Base-by-base conservation (phyloP, 2,797 vertebrate genomes). In the Tapera naevia region DNA sequence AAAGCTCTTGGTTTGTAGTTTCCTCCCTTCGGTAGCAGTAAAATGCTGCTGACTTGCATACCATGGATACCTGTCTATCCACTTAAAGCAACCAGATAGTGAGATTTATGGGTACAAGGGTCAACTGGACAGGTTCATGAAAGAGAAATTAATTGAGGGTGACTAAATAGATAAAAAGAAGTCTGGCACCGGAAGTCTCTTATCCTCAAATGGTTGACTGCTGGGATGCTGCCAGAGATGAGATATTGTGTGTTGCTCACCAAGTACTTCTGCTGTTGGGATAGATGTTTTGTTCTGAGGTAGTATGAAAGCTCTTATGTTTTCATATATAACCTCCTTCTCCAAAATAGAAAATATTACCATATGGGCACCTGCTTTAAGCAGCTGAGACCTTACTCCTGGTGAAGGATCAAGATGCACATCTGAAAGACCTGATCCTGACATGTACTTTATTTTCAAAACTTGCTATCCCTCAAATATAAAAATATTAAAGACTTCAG, bases 81-180 rank as follows among this genome's bases (percentile, higher is more conserved):
- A 67, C 94, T 97, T 93, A 94, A 86, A 62, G 80, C 91, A 95
- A 88, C 82, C 91, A 93, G 89, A 93, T 75, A 92, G 94, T 30
- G 73, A 85, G 56, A 92, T 96, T 96, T 93, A 82, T 93, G 83
- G 93, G 92, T 95, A 70, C 94, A 96, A 95, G 88, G 96, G 96
- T 96, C 96, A 96, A 94, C 92, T 91, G 96, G 94, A 94, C 94
- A 93, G 93, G 80, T 85, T 95, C 88, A 85, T 95, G 94, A 96
- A 94, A 95, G 94, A 94, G 91, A 93, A 95, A 96, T 96, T 96
- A 96, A 96, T 95, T 93, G 95, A 96, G 88, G 95, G 95, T 96
- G 94, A 96, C 96, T 96, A 96, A 96, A 95, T 41, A 96, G 95
- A 94, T 96, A 91, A 94, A 95, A 94, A 91, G 91, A 81, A 84